Percentiles rank a stretch among this genome's conserved stretches.
These are phyloP conservation scores for Mugil cephalus DNA, from an alignment of 2,113 vertebrate species.

Conservation along the genomic window DNA sequence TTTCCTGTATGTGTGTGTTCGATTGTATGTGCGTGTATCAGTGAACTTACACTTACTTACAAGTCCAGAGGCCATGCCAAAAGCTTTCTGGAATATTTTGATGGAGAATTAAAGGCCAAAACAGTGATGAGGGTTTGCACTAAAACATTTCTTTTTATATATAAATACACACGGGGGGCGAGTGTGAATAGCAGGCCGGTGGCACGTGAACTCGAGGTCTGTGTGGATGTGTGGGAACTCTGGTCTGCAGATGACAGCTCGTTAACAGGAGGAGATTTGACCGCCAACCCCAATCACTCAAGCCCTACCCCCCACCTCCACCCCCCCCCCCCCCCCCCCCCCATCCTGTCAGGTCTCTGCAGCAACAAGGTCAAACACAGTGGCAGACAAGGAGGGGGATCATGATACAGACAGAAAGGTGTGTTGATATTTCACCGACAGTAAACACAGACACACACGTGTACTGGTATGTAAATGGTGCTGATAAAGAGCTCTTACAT, in stretches of 20 bases:
- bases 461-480: too few species aligned
- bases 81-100: neutral
- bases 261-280: conserved; percentile 72
- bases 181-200: conserved; percentile 35
- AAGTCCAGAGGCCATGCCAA: neutral
- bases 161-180: conserved; percentile 36
- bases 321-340: conserved; percentile 8
- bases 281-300: conserved; percentile 62
- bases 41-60: conserved; percentile 4
- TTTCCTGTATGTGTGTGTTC: neutral
- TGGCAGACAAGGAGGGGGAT: conserved; percentile 24
- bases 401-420: conserved; percentile 8
- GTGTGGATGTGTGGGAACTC: conserved; percentile 71
- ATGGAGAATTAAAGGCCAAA: conserved; percentile 20
- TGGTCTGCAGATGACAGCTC: conserved; percentile 78
- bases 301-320: neutral
- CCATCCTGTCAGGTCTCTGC: conserved; percentile 34
- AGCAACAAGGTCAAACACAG: conserved; percentile 77
- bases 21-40: conserved; percentile 9
- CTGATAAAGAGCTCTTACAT: neutral
- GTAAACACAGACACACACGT: neutral
- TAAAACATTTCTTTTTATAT: neutral
- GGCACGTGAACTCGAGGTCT: conserved; percentile 21
- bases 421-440: conserved; percentile 24
- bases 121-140: conserved; percentile 2